These are phyloP conservation scores for Danio jaintianensis DNA, from an alignment of 2,797 vertebrate species.

Conservation along the genomic window DNA sequence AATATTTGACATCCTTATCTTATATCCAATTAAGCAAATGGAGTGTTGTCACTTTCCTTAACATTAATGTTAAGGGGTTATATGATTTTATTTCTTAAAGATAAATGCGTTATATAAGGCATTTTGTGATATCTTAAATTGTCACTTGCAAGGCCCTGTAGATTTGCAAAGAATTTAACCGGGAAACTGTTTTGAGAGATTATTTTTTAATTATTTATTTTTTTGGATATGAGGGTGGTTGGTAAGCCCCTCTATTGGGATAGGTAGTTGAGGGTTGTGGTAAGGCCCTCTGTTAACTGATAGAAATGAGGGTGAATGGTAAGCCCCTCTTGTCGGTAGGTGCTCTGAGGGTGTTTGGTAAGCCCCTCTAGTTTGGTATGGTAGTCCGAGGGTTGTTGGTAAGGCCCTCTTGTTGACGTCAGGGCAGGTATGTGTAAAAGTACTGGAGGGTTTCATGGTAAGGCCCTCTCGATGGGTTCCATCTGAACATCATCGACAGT, in stretches of 20 bases:
- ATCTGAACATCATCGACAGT: constrained; percentile 55
- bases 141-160: constrained; percentile 65
- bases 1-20: background rate
- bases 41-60: background rate
- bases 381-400: constrained; percentile 61
- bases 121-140: constrained; percentile 19
- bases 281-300: constrained; percentile 63
- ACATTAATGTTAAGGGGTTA: constrained; percentile 49
- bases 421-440: constrained; percentile 14
- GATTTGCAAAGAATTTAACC: background rate
- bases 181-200: constrained; percentile 38
- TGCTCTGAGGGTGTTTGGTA: constrained; percentile 65
- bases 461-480: constrained; percentile 47
- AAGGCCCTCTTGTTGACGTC: constrained; percentile 51
- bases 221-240: constrained; percentile 56
- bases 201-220: background rate
- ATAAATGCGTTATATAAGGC: background rate
- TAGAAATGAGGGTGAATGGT: constrained; percentile 61
- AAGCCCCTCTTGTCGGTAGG: constrained; percentile 50
- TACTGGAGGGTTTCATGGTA: constrained; percentile 45
- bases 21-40: background rate
- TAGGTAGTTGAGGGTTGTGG: constrained; percentile 54
- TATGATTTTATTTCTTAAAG: background rate
- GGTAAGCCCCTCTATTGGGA: constrained; percentile 66
- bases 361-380: constrained; percentile 61